phyloP scores from a whole-genome alignment of 2,113 vertebrate genomes.

The Callipepla squamata region DNA sequence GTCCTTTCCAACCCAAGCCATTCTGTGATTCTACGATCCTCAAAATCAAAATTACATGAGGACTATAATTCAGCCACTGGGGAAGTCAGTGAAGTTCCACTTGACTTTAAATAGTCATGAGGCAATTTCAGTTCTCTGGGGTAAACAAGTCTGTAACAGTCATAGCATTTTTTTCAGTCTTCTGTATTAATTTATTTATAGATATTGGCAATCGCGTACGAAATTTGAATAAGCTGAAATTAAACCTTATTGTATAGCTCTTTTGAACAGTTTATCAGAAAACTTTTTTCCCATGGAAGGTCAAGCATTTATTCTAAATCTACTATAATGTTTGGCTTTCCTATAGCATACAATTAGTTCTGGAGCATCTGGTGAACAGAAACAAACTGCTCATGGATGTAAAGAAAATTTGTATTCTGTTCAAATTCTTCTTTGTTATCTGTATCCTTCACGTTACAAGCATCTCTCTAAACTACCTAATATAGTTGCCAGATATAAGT shows the following conservation, averaged over 20 bases:
- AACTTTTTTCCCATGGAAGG: neutral
- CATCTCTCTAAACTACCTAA: neutral
- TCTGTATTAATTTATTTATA: neutral
- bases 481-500: neutral
- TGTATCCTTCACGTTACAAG: neutral
- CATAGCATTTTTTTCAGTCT: neutral
- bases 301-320: neutral
- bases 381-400: neutral
- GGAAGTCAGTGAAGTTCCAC: neutral
- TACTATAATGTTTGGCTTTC: neutral
- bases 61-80: neutral
- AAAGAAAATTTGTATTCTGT: neutral
- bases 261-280: neutral
- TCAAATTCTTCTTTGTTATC: neutral
- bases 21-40: neutral
- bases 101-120: neutral
- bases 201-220: neutral
- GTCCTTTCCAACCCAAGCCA: no score
- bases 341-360: neutral
- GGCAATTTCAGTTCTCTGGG: neutral
- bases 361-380: neutral
- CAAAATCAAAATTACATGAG: slow-evolving; percentile 1
- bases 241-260: neutral
- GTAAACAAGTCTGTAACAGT: neutral
- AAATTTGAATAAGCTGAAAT: neutral